Conservation (phyloP, 1,140 invertebrate genomes). For the Dermatophagoides farinae region DNA sequence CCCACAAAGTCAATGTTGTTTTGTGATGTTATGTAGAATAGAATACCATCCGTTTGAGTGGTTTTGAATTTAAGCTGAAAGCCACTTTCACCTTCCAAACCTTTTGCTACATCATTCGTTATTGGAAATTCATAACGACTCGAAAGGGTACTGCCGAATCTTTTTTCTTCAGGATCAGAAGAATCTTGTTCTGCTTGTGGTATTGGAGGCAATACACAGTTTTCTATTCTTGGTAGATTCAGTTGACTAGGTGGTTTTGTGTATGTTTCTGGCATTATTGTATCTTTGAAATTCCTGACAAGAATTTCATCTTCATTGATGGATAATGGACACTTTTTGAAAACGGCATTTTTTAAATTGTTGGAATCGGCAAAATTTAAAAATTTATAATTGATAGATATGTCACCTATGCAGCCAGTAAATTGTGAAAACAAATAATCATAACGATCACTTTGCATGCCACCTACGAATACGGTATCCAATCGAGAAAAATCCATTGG, state of each 20-base stretch:
- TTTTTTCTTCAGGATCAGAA: constrained; percentile 11
- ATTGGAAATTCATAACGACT: constrained; percentile 42
- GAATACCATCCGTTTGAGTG: constrained; percentile 46
- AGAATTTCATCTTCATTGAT: neutral
- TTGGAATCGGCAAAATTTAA: constrained; percentile 55
- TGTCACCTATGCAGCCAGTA: constrained; percentile 63
- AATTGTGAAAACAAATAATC: constrained; percentile 29
- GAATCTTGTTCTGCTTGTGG: constrained; percentile 8
- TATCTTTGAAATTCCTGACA: no score
- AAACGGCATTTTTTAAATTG: constrained; percentile 37
- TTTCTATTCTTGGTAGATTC: constrained; percentile 13
- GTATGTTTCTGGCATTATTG: neutral
- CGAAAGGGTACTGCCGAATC: constrained; percentile 14
- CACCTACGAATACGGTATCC: constrained; percentile 53
- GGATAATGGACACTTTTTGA: constrained; percentile 40
- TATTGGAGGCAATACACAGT: constrained; percentile 14
- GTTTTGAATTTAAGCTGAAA: constrained; percentile 67
- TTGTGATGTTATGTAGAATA: constrained; percentile 55
- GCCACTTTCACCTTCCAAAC: constrained; percentile 36
- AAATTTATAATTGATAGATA: constrained; percentile 54
- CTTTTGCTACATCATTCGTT: constrained; percentile 30
- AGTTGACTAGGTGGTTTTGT: neutral
- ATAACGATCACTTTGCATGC: constrained; percentile 37
- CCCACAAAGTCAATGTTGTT: constrained; percentile 51
- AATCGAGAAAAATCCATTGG: neutral